Evolutionary conservation across 2,888 invertebrate genomes (phyloP), one percentile per base, ranked within the genome.

Genomic region (Liodrosophila aerea): DNA sequence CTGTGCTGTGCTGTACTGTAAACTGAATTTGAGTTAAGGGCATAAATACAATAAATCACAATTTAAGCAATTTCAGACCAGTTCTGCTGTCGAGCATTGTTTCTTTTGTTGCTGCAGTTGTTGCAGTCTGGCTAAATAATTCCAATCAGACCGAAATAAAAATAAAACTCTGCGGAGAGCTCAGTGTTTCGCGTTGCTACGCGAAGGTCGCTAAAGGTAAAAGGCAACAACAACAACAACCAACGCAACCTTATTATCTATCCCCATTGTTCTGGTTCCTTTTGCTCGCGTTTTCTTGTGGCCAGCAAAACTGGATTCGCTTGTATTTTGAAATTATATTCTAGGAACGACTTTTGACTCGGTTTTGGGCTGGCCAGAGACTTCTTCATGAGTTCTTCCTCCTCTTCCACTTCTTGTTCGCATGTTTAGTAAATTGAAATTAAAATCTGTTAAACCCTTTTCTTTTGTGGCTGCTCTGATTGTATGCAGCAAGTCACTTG

Each of bases 161-260:
- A 22, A 22, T 22, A 22, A 22, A 22, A 22, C 22, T n/a, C n/a
- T n/a, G n/a, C n/a, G n/a, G n/a, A n/a, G 22, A 22, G 22, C n/a
- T n/a, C n/a, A n/a, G n/a, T n/a, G n/a, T n/a, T n/a, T n/a, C n/a
- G n/a, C n/a, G n/a, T n/a, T n/a, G n/a, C n/a, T n/a, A n/a, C n/a
- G 62, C 66, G 65, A 81, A 77, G 77, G 84, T 77, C 84, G 81
- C 71, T 50, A 51, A 80, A 76, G 84, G 71, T 80, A 77, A 67
- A 54, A 62, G 52, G 54, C 45, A 50, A 34, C 43, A 16, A 7
- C 47, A 50, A 29, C 45, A 47, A 7, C 63, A 52, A 7, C 57
- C 59, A 54, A n/a, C 58, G 37, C n/a, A n/a, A n/a, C 60, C 83
- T 73, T 77, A 77, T 80, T 83, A 78, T 80, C 76, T 83, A 64